Evolutionary conservation across 2,113 vertebrate species (phyloP).

Genomic region (Cisticola juncidis): DNA sequence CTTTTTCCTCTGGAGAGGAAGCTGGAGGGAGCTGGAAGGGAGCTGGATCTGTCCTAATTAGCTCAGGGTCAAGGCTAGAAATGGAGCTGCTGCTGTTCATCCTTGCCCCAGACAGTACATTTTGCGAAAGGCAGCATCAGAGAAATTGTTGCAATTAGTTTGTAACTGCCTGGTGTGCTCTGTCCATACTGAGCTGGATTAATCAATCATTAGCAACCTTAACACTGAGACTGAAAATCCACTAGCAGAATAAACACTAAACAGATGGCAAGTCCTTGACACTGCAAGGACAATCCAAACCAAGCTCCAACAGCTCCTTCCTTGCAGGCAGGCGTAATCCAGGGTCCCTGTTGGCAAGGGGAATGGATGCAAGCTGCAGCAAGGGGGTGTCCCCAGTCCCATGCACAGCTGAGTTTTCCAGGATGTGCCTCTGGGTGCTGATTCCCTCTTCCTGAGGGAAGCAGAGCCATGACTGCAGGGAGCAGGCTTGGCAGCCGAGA

Average conservation of each 20-base stretch:
- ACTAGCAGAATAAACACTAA: not conserved
- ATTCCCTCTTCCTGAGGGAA: not conserved
- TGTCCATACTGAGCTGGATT: not conserved
- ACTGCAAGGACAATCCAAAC: not conserved
- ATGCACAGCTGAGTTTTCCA: accelerated
- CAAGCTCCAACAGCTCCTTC: not conserved
- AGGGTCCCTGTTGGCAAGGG: accelerated
- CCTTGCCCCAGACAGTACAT: not conserved
- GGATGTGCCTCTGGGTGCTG: accelerated
- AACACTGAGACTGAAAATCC: not conserved
- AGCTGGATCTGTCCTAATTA: not conserved
- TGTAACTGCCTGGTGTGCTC: not conserved
- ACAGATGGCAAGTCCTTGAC: not conserved
- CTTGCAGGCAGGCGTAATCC: not conserved
- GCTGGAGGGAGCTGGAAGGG: too few species aligned
- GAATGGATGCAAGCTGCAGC: accelerated
- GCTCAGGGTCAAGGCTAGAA: not conserved
- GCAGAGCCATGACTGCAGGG: not conserved
- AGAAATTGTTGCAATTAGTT: not conserved
- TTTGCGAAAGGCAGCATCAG: not conserved
- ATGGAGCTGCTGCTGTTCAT: not conserved
- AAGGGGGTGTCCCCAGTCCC: not conserved
- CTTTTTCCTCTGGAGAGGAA: not conserved
- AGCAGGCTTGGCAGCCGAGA: not conserved
- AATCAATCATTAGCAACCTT: slow-evolving; percentile 10